Conservation (phyloP, 30 jellyfish, hydroid and myxozoan genomes). For the Chrysaora quinquecirrha region DNA sequence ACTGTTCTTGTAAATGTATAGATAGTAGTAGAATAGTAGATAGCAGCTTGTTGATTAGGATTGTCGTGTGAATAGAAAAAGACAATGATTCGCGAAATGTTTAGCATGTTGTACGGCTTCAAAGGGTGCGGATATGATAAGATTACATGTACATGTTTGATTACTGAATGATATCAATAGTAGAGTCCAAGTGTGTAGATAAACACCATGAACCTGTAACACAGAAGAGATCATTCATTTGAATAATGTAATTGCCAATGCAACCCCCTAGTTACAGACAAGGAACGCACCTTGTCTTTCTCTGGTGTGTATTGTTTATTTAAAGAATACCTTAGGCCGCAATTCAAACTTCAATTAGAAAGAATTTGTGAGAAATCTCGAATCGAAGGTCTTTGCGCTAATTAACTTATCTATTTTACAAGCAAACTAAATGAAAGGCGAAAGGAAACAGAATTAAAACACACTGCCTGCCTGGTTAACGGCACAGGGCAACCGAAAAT, state of each 20-base stretch:
- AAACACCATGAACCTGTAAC: no score
- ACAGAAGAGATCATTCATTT: no score
- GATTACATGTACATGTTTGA: no score
- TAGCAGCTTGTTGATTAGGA: neutral
- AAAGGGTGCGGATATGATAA: neutral
- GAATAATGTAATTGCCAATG: no score
- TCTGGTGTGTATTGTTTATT: slow-evolving; percentile 5
- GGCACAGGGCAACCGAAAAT: slow-evolving; percentile 17
- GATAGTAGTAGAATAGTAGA: neutral
- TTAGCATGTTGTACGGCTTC: neutral
- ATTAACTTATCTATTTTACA: neutral
- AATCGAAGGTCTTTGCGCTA: slow-evolving; percentile 17
- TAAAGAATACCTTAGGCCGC: slow-evolving; percentile 22
- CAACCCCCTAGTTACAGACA: no score
- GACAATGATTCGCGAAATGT: neutral
- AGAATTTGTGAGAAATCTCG: slow-evolving; percentile 32
- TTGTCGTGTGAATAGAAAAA: neutral
- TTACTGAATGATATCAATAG: no score
- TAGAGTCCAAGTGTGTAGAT: no score
- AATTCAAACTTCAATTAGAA: slow-evolving; percentile 45
- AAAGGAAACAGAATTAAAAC: slow-evolving; percentile 10
- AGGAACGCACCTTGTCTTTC: no score
- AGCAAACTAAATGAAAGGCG: slow-evolving; percentile 36
- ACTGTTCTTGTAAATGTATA: no score
- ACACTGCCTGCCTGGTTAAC: slow-evolving; percentile 17